Conservation (phyloP, 2,888 invertebrate species). For the Orgyia antiqua region DNA sequence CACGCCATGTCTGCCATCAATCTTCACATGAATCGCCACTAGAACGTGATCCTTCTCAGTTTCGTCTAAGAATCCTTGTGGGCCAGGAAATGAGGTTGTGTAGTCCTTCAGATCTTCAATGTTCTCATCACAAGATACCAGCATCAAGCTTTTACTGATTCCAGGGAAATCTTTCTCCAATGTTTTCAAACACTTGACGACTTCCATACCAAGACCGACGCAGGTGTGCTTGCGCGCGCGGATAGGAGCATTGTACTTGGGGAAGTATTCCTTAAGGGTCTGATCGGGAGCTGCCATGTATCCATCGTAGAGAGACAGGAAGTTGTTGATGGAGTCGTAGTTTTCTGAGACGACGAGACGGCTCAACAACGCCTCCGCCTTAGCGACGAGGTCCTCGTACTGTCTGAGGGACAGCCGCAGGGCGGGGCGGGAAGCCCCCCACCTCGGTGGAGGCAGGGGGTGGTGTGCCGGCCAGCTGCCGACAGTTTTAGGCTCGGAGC, state of each 20-base stretch:
- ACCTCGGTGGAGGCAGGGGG: slow-evolving; percentile 69
- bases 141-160: slow-evolving; percentile 82
- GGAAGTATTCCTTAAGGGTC: slow-evolving; percentile 86
- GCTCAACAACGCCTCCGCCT: slow-evolving; percentile 90
- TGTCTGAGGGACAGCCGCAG: slow-evolving; percentile 86
- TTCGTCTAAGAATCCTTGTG: slow-evolving; percentile 79
- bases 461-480: slow-evolving; percentile 66
- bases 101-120: slow-evolving; percentile 81
- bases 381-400: slow-evolving; percentile 89
- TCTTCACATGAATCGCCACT: slow-evolving; percentile 85
- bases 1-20: slow-evolving; percentile 86
- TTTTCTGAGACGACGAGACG: slow-evolving; percentile 90
- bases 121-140: slow-evolving; percentile 94
- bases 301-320: slow-evolving; percentile 82
- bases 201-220: slow-evolving; percentile 92
- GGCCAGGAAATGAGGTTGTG: slow-evolving; percentile 79
- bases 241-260: slow-evolving; percentile 90
- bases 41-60: slow-evolving; percentile 94
- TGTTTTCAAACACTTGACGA: slow-evolving; percentile 83
- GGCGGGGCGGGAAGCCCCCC: slow-evolving; percentile 69
- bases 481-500: slow-evolving; percentile 57
- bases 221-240: slow-evolving; percentile 91
- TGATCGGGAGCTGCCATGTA: slow-evolving; percentile 83
- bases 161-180: slow-evolving; percentile 80
- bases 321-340: slow-evolving; percentile 94